phyloP scores from a whole-genome alignment of 2,888 invertebrate species.

The Sericinus montela region DNA sequence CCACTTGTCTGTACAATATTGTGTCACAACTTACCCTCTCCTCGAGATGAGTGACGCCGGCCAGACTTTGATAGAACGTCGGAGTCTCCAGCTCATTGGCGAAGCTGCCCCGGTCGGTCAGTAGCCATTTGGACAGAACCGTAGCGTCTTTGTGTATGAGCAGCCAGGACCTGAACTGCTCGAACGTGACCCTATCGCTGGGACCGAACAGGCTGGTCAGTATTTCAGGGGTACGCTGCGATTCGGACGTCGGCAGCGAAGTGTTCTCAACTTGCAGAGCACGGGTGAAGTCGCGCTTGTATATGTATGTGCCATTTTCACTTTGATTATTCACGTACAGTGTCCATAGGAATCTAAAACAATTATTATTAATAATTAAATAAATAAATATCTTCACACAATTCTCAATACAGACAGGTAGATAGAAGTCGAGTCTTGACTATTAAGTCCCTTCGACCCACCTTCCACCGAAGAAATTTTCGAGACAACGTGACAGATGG shows the following conservation, averaged over 20 bases:
- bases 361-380: conserved; percentile 6
- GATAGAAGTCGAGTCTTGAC: no score
- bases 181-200: conserved; percentile 80
- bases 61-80: conserved; percentile 95
- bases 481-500: no score
- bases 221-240: conserved; percentile 54
- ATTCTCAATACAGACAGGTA: no score
- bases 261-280: conserved; percentile 80
- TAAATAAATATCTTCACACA: no score
- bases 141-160: conserved; percentile 87
- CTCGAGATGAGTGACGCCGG: conserved; percentile 94
- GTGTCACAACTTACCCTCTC: conserved; percentile 80
- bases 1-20: no score
- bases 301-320: conserved; percentile 81
- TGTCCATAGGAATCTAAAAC: conserved; percentile 87
- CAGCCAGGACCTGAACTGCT: conserved; percentile 90
- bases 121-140: conserved; percentile 89
- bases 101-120: conserved; percentile 85
- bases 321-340: conserved; percentile 91
- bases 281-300: conserved; percentile 85
- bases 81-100: conserved; percentile 91
- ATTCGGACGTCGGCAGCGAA: conserved; percentile 52
- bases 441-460: no score
- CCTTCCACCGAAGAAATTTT: no score
- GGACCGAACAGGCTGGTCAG: conserved; percentile 60